Evolutionary conservation across 2,113 vertebrate genomes (phyloP), one percentile per base, ranked within the genome.

Genomic region (Atherinomorus stipes): DNA sequence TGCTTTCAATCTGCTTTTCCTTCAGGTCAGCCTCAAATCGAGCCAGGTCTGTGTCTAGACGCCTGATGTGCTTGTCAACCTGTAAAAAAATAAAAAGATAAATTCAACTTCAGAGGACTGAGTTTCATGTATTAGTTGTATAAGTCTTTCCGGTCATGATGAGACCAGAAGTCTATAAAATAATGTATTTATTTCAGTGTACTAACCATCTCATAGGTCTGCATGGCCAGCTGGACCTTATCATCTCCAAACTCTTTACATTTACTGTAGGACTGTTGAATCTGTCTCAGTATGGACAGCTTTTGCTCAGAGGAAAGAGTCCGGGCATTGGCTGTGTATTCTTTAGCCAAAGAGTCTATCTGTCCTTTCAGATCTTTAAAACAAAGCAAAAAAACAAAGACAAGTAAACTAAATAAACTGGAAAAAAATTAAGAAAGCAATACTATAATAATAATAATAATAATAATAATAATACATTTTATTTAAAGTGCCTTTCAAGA

Each of bases 151-250:
- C 26, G 26, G 9, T 40, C 10, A 38, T 4, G 47, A 37, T 12
- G 49, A 22, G 9, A 4, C 50, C 0, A 63, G 7, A 40, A 22
- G 15, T 31, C 6, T 25, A 0, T 18, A n/a, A 40, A 70, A 47
- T 26, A 49, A 1, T 18, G 5, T 38, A 8, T 22, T 60, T 21
- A n/a, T 54, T 19, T 38, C 4, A 23, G 57, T 52, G 68, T 65
- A 92, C 90, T 4, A 92, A 99, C 98, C 97, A 99, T 98, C 83
- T 99, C 97, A 44, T 99, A 99, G 52, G 98, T 99, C 94, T 99
- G 97, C 97, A 99, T 98, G 66, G 98, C 97, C 80, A 99, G 95
- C 86, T 99, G 97, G 70, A 99, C 98, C 85, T 99, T 99, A 89
- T 99, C 98, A 21, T 99, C 98, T 11, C 98, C 98, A 84, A 96